A percentile compares a stretch with the other conserved stretches of the same genome.
Evolutionary conservation across 2,113 vertebrate species (phyloP).

Genomic region (Ceratotherium simum): DNA sequence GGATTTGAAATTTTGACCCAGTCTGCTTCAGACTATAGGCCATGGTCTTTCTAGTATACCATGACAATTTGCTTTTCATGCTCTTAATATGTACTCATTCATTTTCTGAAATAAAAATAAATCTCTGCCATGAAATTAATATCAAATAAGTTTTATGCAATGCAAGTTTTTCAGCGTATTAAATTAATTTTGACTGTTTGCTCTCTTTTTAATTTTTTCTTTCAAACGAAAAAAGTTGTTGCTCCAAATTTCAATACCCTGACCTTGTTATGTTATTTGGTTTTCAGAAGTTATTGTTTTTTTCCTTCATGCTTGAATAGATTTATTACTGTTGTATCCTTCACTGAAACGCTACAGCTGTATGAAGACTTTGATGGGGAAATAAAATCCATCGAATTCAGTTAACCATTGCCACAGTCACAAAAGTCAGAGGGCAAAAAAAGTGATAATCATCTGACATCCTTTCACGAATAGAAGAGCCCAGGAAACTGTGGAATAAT

Average conservation of each 20-base stretch:
- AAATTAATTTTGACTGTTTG: not conserved
- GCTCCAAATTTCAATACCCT: not conserved
- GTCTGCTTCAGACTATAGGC: not conserved
- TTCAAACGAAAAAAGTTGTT: not conserved
- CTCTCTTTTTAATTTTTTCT: not conserved
- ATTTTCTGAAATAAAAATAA: conserved; percentile 8
- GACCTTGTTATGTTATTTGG: not conserved
- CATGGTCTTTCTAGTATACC: not conserved
- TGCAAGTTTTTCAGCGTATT: not conserved
- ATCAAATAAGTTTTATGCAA: not conserved
- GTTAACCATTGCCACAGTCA: not conserved
- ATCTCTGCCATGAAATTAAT: not conserved
- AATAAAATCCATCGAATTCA: not conserved
- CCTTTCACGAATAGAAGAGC: not conserved
- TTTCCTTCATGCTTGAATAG: not conserved
- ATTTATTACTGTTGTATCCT: not conserved
- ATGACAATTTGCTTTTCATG: not conserved
- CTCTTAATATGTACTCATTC: not conserved
- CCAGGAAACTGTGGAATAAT: not conserved
- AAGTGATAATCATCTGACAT: not conserved
- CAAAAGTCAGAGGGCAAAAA: not conserved
- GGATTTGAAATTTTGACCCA: not conserved
- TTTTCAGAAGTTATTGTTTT: conserved; percentile 6
- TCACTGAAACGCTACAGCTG: not conserved
- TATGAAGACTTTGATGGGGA: not conserved